Percentiles rank a stretch among this genome's conserved stretches.
phyloP scores from a whole-genome alignment of 2,888 invertebrate species.

The Neocrepidodera transversa region DNA sequence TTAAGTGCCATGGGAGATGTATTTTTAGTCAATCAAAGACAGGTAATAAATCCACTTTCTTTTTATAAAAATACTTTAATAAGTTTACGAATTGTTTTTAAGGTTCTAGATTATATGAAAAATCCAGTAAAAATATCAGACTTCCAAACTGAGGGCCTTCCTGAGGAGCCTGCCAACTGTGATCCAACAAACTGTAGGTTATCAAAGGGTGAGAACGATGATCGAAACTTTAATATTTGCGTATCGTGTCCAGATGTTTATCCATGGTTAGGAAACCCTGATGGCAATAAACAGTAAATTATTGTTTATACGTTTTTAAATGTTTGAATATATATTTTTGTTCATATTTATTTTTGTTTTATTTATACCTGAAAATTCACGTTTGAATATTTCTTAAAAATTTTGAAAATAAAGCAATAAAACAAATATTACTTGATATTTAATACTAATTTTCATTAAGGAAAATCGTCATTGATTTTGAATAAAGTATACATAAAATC shows the following conservation, averaged over 20 bases:
- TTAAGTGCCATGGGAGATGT: conserved; percentile 53
- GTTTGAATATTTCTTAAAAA: too few species aligned
- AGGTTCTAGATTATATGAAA: conserved; percentile 59
- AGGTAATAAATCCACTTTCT: conserved; percentile 38
- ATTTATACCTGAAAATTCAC: too few species aligned
- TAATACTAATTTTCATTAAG: too few species aligned
- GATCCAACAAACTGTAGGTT: conserved; percentile 47
- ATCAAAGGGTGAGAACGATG: conserved; percentile 41
- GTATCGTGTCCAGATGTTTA: conserved; percentile 58
- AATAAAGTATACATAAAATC: too few species aligned
- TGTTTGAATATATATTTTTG: too few species aligned
- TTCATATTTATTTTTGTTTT: too few species aligned
- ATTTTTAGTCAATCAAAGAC: conserved; percentile 58
- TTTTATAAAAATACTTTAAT: too few species aligned
- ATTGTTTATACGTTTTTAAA: too few species aligned
- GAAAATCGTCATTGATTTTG: too few species aligned
- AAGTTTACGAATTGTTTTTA: too few species aligned
- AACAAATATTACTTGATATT: too few species aligned
- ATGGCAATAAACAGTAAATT: conserved; percentile 45
- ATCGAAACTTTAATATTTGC: conserved; percentile 58
- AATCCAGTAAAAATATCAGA: conserved; percentile 54
- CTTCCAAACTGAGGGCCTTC: conserved; percentile 40
- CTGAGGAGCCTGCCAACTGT: conserved; percentile 38
- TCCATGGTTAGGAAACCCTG: conserved; percentile 61
- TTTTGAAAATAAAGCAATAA: too few species aligned